Percentiles rank a stretch among this genome's conserved stretches.
Conservation (phyloP, 2,113 vertebrate species). For the Lontra canadensis region DNA sequence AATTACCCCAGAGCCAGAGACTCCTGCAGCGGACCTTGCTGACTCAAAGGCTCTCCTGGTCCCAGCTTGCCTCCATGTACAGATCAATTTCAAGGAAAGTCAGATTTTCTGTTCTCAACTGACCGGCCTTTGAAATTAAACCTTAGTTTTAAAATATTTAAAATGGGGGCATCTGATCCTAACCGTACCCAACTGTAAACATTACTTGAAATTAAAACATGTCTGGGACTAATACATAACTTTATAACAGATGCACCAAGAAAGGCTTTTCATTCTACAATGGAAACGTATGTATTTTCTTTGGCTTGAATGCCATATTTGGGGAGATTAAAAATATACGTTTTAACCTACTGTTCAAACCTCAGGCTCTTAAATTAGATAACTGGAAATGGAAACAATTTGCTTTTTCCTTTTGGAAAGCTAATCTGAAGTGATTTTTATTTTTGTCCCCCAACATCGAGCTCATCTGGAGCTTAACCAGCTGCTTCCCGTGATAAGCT, state of each 20-base stretch:
- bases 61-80: accelerated
- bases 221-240: background rate
- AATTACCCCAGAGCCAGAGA: background rate
- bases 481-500: background rate
- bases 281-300: slow-evolving; percentile 21
- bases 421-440: slow-evolving; percentile 33
- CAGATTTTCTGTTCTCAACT: slow-evolving; percentile 35
- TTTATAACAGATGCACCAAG: background rate
- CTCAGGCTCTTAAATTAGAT: slow-evolving; percentile 8
- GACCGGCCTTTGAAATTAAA: slow-evolving; percentile 12
- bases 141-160: slow-evolving; percentile 21
- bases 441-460: background rate
- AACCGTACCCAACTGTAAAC: background rate
- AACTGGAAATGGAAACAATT: slow-evolving; percentile 32
- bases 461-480: slow-evolving; percentile 6
- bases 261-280: slow-evolving; percentile 17
- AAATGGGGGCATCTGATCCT: background rate
- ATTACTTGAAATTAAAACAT: background rate
- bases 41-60: background rate
- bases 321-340: background rate
- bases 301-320: background rate
- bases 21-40: background rate
- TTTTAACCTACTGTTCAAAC: background rate
- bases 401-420: slow-evolving; percentile 2
- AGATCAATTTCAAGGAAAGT: background rate